Evolutionary conservation across 2,113 vertebrate genomes (phyloP).

Genomic region (Oxyruncus cristatus): DNA sequence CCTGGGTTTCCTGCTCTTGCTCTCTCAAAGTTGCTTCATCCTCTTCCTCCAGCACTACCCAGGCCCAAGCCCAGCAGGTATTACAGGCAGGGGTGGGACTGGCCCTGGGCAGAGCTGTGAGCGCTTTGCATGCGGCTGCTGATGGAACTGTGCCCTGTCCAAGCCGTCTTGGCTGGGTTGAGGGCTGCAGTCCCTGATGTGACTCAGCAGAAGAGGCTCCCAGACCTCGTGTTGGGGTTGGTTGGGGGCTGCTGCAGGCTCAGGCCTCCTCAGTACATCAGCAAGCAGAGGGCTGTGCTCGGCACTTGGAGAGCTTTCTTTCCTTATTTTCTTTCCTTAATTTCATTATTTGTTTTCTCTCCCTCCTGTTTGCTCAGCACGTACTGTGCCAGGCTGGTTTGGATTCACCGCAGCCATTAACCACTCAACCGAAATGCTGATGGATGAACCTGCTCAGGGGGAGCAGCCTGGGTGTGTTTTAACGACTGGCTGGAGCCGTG

Average conservation of each 20-base stretch:
- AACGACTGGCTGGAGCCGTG: background rate
- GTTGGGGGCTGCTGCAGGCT: background rate
- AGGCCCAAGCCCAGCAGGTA: background rate
- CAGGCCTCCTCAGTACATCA: background rate
- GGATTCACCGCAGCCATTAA: background rate
- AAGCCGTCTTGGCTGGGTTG: background rate
- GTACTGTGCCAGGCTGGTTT: background rate
- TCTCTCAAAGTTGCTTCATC: background rate
- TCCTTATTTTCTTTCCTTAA: background rate
- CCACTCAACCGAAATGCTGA: background rate
- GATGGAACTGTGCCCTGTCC: background rate
- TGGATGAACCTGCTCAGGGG: background rate
- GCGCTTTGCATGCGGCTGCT: background rate
- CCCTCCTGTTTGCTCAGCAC: background rate
- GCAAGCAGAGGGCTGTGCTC: background rate
- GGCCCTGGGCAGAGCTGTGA: background rate
- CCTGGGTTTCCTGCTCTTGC: background rate
- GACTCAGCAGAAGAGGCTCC: slow-evolving; percentile 9
- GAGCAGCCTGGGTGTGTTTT: background rate
- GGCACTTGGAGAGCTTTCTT: accelerated
- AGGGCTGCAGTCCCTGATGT: background rate
- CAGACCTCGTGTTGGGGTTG: background rate
- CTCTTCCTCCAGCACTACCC: background rate
- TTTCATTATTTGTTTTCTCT: background rate
- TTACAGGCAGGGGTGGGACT: background rate